Base-by-base conservation (phyloP, 2,888 invertebrate genomes). In the Ecliptopera silaceata region DNA sequence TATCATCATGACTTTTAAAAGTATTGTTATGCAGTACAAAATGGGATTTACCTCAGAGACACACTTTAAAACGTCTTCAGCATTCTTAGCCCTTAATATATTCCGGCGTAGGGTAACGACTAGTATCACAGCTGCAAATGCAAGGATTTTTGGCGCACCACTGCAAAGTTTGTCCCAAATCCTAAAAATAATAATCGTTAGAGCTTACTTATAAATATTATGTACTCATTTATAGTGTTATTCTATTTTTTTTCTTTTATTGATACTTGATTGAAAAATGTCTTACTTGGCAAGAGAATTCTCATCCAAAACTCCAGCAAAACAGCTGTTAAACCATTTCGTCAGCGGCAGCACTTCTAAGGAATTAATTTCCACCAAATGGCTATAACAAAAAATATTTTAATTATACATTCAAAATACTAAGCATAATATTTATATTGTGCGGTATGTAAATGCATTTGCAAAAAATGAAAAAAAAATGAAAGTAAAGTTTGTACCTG, bases 141-240 rank as follows among this genome's bases (percentile, higher is more conserved):
- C 93, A 42, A 97, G 90, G 70, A 97, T 95, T 86, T 95, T 96
- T 34, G 94, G 94, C 0, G 97, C 97, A 2, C 97, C 97, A 36
- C 96, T 96, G 74, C 96, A 95, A 29, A 97, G 88, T 86, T 97
- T 97, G 79, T 97, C 97, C 96, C 97, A 97, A 63, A 97, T 95
- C 78, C 97, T 97, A 56, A 68, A 43, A 45, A 34, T 3, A 26
- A 29, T 39, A 18, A 5, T 39, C 2, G 17, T 38, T 3, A 18
- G 4, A 17, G 3, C 6, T 38, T 17, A 10, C 38, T 26, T 26
- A 4, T 26, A 26, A 26, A 6, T 1, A 26, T n/a, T 26, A 6
- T 26, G 26, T 6, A 6, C 4, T 26, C 26, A 26, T 8, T 26
- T 22, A 2, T 22, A n/a, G n/a, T n/a, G n/a, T n/a, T n/a, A n/a